Evolutionary conservation across 2,888 invertebrate genomes (phyloP), one percentile per base, ranked within the genome.

Genomic region (Sipha maydis): DNA sequence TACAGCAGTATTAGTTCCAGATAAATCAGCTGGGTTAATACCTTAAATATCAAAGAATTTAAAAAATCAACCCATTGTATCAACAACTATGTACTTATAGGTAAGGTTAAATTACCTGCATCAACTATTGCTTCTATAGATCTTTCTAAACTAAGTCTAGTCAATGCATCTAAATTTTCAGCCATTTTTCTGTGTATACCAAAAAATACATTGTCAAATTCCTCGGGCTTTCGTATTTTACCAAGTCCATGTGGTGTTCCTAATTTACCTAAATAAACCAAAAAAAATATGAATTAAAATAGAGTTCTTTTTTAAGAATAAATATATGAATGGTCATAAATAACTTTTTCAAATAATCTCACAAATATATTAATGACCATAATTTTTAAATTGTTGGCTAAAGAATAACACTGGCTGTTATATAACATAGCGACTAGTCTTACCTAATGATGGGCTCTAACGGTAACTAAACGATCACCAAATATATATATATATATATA

Each of bases 111-210:
- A 21, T 90, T 91, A 92, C 93, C 93, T 85, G 93, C 93, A 90
- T 93, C 93, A 28, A 92, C 91, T 11, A 93, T 90, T 9, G 93
- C 93, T 91, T 93, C 93, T 90, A 92, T 92, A 3, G 92, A 91
- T 79, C 92, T 91, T 91, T 93, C 93, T 84, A 93, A 89, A 54
- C 91, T 90, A 34, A 92, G 90, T 89, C 93, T 91, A 85, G 92
- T 92, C 92, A 93, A 92, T 11, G 92, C 92, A 89, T 93, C 93
- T 92, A 93, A 92, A 89, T 91, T 92, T 14, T 92, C 91, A 67
- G 92, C 91, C 90, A 93, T 92, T 90, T 92, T 92, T 8, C 92
- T 91, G 91, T 93, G 92, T 48, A 93, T 92, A 2, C 93, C 93
- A 90, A 93, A 93, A 90, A 92, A 93, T 21, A 92, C 91, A 84